Evolutionary conservation across 1,140 invertebrate species (phyloP).

Genomic region (Drosophila nasuta): DNA sequence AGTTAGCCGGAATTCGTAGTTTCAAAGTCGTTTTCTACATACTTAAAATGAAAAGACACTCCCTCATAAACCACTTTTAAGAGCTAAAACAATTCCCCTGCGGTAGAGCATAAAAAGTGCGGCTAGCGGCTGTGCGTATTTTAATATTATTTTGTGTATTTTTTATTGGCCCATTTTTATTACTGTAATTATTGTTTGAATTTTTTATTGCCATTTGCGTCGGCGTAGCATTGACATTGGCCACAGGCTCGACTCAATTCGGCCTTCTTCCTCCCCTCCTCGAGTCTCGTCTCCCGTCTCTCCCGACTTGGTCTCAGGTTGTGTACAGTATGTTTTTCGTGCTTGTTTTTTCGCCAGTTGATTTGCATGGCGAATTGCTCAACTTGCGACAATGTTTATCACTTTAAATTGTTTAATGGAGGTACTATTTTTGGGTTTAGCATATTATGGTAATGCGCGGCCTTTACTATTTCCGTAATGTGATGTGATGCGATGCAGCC

Average conservation of each 20-base stretch:
- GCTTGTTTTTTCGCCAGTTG: conserved; percentile 3
- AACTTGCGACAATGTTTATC: conserved; percentile 49
- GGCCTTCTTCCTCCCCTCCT: background rate
- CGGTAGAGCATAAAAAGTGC: conserved; percentile 19
- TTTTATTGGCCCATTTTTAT: conserved; percentile 66
- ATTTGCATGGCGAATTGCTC: conserved; percentile 39
- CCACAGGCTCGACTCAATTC: conserved; percentile 13
- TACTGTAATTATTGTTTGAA: conserved; percentile 77
- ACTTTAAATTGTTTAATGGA: conserved; percentile 76
- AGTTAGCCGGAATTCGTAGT: no score
- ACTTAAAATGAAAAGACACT: background rate
- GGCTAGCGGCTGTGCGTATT: background rate
- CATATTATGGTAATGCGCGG: conserved; percentile 63
- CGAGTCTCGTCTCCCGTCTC: background rate
- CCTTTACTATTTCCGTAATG: conserved; percentile 46
- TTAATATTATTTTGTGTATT: conserved; percentile 14
- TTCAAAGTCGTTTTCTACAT: no score
- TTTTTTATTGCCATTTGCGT: conserved; percentile 75
- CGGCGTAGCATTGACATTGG: conserved; percentile 72
- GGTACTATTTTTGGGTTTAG: conserved; percentile 58
- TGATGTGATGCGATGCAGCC: conserved; percentile 22
- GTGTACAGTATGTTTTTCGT: background rate
- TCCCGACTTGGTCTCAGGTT: background rate
- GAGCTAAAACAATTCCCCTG: background rate
- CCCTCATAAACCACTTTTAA: background rate